Base-by-base conservation (phyloP, 2,797 vertebrate species). In the Cheirogaleus major region DNA sequence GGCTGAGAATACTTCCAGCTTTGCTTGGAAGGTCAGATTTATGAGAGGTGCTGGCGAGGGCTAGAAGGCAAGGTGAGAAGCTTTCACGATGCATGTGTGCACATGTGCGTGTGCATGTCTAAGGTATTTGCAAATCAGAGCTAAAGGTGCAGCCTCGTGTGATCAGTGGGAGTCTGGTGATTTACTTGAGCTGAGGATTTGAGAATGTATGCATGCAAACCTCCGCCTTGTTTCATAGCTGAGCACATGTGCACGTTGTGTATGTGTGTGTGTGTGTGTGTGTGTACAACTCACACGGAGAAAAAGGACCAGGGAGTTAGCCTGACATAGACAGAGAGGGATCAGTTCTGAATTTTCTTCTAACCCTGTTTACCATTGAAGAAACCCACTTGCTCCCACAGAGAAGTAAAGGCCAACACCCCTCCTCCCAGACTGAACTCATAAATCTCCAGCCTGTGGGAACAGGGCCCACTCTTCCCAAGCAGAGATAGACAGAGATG, bases 391-490 rank as follows among this genome's bases (percentile, higher is more conserved):
- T 89, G 84, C 55, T 85, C 81, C 48, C 80, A 73, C 92, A 43
- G 93, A 89, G 93, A 95, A 97, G 59, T 73, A 72, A 96, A 97
- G 61, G 75, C 81, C 55, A 63, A 63, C 7, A 2, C 75, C 82
- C 88, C 78, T 52, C 73, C 93, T 97, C 80, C 73, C 94, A 92
- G 79, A 78, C 97, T 79, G 89, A 97, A 93, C 91, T 98, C 94
- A 95, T 97, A 97, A 98, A 97, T 97, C 96, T 96, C 94, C 70
- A 55, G 85, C 91, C 92, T 94, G 83, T 89, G 95, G 97, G 96
- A 98, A 96, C 80, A 95, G 75, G 91, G 89, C 95, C 94, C 97
- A 98, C 91, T 94, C 95, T 97, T 97, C 89, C 85, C 65, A 75
- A 95, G 61, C 94, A 76, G 72, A 92, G 94, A 95, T 91, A 96